Conservation (phyloP, 2,113 vertebrate species). For the Neomonachus schauinslandi region DNA sequence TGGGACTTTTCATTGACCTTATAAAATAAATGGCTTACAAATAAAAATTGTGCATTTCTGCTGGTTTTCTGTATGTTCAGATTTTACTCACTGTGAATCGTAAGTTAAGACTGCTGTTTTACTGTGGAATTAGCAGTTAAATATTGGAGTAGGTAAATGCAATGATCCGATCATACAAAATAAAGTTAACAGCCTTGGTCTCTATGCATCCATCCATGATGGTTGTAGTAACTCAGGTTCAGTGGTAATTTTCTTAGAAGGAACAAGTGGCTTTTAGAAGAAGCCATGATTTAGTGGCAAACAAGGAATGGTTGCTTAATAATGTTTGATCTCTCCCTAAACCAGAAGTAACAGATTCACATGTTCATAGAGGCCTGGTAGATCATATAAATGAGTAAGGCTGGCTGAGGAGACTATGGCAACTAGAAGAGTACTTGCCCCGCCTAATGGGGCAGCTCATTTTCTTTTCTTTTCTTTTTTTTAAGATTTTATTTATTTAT, state of each 20-base stretch:
- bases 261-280: background rate
- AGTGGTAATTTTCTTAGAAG: conserved; percentile 7
- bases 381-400: background rate
- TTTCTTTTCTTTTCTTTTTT: too few relatives aligned
- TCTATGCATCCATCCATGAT: background rate
- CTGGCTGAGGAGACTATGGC: background rate
- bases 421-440: too few relatives aligned
- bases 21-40: background rate
- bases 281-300: background rate
- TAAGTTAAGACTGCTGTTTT: background rate
- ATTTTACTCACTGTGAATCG: background rate
- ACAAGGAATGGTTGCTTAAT: background rate
- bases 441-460: background rate
- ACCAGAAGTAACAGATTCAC: background rate
- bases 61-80: background rate
- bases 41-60: background rate
- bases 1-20: background rate
- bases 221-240: background rate
- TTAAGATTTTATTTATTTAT: background rate
- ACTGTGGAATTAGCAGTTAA: background rate
- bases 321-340: background rate
- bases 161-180: background rate
- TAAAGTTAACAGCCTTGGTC: background rate
- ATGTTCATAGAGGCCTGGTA: background rate
- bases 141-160: background rate